Evolutionary conservation across 1,140 invertebrate genomes (phyloP).

Genomic region (Brachionus paranguensis): DNA sequence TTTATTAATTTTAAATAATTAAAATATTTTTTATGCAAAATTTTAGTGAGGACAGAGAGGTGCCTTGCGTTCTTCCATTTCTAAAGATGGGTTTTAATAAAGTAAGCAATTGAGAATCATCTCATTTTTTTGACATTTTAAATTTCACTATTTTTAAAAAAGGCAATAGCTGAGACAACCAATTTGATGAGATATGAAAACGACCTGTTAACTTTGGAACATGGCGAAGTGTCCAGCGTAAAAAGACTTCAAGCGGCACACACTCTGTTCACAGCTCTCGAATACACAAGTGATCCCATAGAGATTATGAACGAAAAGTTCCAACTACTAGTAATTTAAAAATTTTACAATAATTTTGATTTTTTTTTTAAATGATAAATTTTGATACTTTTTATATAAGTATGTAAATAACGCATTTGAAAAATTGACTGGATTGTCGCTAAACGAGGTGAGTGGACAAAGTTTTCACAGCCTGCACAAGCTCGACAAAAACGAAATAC

Average conservation of each 20-base stretch:
- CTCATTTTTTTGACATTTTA: neutral
- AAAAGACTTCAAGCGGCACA: slow-evolving; percentile 62
- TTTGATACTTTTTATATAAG: slow-evolving; percentile 56
- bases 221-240: slow-evolving; percentile 62
- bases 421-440: slow-evolving; percentile 66
- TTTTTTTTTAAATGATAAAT: neutral
- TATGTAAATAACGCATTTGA: slow-evolving; percentile 74
- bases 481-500: slow-evolving; percentile 49
- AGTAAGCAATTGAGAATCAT: slow-evolving; percentile 45
- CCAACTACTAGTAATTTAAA: slow-evolving; percentile 67
- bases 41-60: slow-evolving; percentile 50
- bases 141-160: neutral
- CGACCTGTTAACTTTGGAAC: slow-evolving; percentile 67
- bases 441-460: slow-evolving; percentile 69
- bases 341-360: neutral
- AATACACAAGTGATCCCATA: slow-evolving; percentile 74
- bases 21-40: neutral
- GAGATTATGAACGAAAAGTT: slow-evolving; percentile 77
- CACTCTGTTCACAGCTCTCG: slow-evolving; percentile 74
- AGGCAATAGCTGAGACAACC: slow-evolving; percentile 68
- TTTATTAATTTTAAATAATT: neutral
- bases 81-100: slow-evolving; percentile 55
- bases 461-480: slow-evolving; percentile 60
- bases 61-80: slow-evolving; percentile 48
- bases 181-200: slow-evolving; percentile 66